Evolutionary conservation across 2,113 vertebrate species (phyloP), one percentile per base, ranked within the genome.

Genomic region (Caretta caretta): DNA sequence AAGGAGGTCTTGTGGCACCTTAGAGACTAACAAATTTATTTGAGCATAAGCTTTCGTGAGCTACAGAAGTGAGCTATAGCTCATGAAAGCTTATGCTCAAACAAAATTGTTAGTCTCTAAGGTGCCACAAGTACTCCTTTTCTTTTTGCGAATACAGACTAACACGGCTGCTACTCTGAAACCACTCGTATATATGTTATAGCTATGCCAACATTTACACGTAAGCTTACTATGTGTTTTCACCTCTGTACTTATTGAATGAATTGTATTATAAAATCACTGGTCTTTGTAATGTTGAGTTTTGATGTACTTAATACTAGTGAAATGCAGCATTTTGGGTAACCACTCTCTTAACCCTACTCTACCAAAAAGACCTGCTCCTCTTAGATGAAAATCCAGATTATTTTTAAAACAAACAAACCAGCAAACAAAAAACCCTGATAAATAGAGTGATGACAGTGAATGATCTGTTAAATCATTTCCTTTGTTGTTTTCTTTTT

Each of bases 401-500:
- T 72, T 72, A 72, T 10, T 72, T 38, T 38, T 9, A 20, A 72
- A 72, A 72, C 19, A 72, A 72, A 72, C 35, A 10, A 72, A 38
- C 10, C 31, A 62, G 35, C 20, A 92, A 88, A 20, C 24, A 87
- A 94, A 1, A 3, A 3, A 5, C 6, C 6, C 31, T n/a, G 20
- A 8, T 72, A 81, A 83, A 54, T 57, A 16, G 29, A 2, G 4
- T 1, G 1, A 6, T 38, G 35, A 54, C 8, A 6, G 1, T 50
- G 57, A 10, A 5, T 51, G 75, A 57, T 38, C 2, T 1, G 8
- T 5, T 27, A 81, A 4, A 13, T 56, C 50, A 80, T 27, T n/a
- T 27, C 12, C 38, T 75, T 54, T 87, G 12, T 51, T 93, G 50
- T 95, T 96, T 42, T 88, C 96, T 91, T 95, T 84, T 84, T 9